Conservation (phyloP, 2,888 invertebrate genomes). For the Sialis fuliginosa region DNA sequence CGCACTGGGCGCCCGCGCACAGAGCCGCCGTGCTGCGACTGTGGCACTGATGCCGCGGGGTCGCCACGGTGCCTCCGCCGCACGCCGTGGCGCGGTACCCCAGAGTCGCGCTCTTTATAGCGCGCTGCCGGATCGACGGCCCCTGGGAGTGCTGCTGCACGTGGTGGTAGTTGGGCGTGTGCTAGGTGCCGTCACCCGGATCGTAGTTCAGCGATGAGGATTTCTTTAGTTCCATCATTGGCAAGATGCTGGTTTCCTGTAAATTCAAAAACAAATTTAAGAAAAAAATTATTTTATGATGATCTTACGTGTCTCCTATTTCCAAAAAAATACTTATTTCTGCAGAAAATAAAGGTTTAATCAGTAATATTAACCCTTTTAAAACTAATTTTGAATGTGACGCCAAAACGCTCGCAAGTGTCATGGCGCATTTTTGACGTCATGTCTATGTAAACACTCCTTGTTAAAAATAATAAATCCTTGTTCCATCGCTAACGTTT, state of each 20-base stretch:
- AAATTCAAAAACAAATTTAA: slow-evolving; percentile 9
- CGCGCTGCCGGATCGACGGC: slow-evolving; percentile 19
- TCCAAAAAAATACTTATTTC: too few species aligned
- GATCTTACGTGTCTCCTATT: too few species aligned
- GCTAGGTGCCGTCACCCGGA: slow-evolving; percentile 30
- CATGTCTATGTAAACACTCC: too few species aligned
- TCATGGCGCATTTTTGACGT: too few species aligned
- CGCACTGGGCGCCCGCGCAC: not conserved
- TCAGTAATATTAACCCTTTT: too few species aligned
- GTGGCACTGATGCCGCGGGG: slow-evolving; percentile 1
- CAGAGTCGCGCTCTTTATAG: slow-evolving; percentile 15
- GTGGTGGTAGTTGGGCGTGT: slow-evolving; percentile 19
- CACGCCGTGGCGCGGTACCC: slow-evolving; percentile 8
- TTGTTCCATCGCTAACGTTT: too few species aligned
- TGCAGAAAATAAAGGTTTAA: too few species aligned
- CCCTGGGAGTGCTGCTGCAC: not conserved
- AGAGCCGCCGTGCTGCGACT: not conserved
- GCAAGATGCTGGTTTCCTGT: slow-evolving; percentile 41
- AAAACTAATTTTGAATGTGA: too few species aligned
- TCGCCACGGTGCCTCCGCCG: slow-evolving; percentile 4
- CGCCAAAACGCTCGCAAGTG: too few species aligned
- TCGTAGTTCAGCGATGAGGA: slow-evolving; percentile 35
- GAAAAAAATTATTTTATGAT: too few species aligned
- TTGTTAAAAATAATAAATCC: too few species aligned
- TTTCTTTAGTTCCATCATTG: slow-evolving; percentile 48